Conservation (phyloP, 2,113 vertebrate genomes). For the Eublepharis macularius region DNA sequence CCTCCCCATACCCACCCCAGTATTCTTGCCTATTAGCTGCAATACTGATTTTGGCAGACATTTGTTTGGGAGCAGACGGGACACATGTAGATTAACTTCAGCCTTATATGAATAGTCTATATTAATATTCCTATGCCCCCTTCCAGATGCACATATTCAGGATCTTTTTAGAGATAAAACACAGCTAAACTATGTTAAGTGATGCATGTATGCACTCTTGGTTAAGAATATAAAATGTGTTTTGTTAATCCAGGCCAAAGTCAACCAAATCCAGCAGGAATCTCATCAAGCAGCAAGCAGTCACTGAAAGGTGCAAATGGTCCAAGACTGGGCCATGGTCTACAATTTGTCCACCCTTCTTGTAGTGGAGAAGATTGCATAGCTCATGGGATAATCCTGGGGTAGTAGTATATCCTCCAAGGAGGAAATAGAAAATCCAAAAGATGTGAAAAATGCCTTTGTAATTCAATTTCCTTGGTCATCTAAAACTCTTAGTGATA, state of each 20-base stretch:
- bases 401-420: background rate
- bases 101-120: too few species aligned
- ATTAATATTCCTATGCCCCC: too few species aligned
- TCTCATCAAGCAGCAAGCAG: background rate
- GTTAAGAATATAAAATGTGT: background rate
- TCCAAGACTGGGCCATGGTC: background rate
- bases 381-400: background rate
- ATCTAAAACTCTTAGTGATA: background rate
- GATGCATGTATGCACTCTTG: background rate
- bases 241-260: background rate
- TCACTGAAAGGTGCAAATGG: background rate
- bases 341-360: background rate
- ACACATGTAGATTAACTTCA: background rate
- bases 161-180: background rate
- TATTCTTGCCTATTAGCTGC: accelerated
- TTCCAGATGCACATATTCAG: background rate
- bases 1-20: background rate
- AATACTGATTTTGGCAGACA: constrained; percentile 40
- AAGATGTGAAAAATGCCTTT: background rate
- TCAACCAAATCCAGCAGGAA: background rate
- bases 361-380: background rate
- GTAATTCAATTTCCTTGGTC: background rate
- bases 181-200: background rate
- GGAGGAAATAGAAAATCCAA: background rate
- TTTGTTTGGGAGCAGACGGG: constrained; percentile 34